Base-by-base conservation (phyloP, 2,113 vertebrate species). In the Catagonus wagneri region DNA sequence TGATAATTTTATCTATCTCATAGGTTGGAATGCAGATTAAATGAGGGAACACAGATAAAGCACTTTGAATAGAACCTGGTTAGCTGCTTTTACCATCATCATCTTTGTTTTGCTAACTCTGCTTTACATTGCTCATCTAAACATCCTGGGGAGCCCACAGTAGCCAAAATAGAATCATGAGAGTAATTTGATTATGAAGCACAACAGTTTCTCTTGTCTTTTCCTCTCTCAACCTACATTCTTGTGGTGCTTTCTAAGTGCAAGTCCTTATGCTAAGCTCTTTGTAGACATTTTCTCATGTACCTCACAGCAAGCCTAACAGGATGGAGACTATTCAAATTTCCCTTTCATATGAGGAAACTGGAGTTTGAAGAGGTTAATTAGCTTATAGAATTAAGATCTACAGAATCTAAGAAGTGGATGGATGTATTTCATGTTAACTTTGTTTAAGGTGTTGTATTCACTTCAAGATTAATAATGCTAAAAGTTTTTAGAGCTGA, bases 311-410 rank as follows among this genome's bases (percentile, higher is more conserved):
- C 13, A 83, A 95, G 5, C 15, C 71, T 91, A 61, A 66, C 22
- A 84, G 58, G 39, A 90, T 39, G 74, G 65, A 89, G 0, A 54
- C 12, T 58, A 29, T 65, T 17, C 79, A 60, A 66, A 96, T 71
- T 87, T 90, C 44, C 17, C 34, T 54, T 81, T 68, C 61, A 29
- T 32, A 44, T 91, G 36, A 94, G 34, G 36, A 90, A 89, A 90
- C 27, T 83, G 44, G 22, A 83, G 23, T 93, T 92, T 95, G 36
- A 52, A 89, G 83, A 75, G 36, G 11, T 52, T 74, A 84, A 71
- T 68, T 95, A 87, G 65, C 27, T 94, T 91, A 44, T 78, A 27
- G 75, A 88, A 65, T 78, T 58, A 76, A 89, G 1, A 76, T 75
- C 23, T 7, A 80, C 34, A 15, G n/a, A 36, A 7, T 68, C 75